Evolutionary conservation across 2,888 invertebrate species (phyloP).

Genomic region (Germaria angustata): DNA sequence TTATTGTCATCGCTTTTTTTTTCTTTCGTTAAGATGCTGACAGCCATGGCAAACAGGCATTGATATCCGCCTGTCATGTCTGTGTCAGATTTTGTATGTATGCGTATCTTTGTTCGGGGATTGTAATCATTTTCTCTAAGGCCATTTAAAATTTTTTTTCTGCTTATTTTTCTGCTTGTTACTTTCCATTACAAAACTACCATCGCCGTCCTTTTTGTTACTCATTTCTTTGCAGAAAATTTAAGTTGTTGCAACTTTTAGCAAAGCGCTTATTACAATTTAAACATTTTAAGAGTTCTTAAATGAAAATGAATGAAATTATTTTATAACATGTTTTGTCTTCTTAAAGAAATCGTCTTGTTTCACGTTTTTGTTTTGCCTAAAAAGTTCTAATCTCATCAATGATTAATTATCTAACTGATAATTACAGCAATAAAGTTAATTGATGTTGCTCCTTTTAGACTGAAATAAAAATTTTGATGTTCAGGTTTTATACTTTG

Average conservation of each 20-base stretch:
- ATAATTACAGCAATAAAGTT: constrained; percentile 15
- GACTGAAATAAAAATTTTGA: neutral
- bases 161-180: neutral
- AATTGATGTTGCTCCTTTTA: neutral
- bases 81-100: neutral
- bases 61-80: neutral
- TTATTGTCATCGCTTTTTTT: neutral
- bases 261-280: constrained; percentile 40
- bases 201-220: neutral
- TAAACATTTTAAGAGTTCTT: constrained; percentile 45
- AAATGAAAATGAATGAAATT: constrained; percentile 25
- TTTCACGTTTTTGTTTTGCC: neutral
- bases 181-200: neutral
- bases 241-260: neutral
- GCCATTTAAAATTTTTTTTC: neutral
- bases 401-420: constrained; percentile 49
- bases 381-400: constrained; percentile 38
- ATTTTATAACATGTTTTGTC: neutral
- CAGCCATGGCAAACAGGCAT: neutral
- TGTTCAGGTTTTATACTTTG: neutral
- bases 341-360: too few relatives aligned
- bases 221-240: neutral
- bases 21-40: neutral
- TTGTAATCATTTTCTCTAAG: neutral
- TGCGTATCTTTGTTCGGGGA: neutral